These are phyloP conservation scores for Chinchilla lanigera DNA, from an alignment of 2,113 vertebrate species.

Conservation along the genomic window DNA sequence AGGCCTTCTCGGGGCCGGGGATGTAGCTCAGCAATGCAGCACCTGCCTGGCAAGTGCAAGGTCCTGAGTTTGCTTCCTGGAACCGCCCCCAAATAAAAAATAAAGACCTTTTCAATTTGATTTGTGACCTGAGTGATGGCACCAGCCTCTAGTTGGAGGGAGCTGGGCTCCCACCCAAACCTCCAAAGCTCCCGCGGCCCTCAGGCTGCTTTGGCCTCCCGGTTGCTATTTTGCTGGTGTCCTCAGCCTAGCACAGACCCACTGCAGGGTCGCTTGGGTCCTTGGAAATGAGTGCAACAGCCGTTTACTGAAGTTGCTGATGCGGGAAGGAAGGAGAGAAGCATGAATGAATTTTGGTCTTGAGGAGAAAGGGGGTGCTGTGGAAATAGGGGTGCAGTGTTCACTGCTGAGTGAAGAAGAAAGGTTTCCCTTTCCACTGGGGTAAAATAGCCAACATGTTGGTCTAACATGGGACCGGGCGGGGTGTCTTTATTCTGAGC, in stretches of 20 bases:
- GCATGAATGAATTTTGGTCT: neutral
- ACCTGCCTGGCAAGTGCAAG: too few relatives aligned
- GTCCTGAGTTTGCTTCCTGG: too few relatives aligned
- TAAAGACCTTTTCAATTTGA: neutral
- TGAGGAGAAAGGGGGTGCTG: neutral
- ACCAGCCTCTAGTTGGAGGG: neutral
- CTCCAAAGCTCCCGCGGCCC: neutral
- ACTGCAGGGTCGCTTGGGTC: neutral
- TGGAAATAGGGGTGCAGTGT: neutral
- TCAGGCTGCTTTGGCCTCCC: neutral
- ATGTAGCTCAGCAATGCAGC: too few relatives aligned
- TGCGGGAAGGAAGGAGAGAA: neutral
- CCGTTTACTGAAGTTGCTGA: neutral
- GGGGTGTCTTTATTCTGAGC: neutral
- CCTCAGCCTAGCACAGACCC: neutral
- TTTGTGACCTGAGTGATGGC: neutral
- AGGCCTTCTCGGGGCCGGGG: neutral
- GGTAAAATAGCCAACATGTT: neutral
- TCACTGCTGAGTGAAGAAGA: neutral
- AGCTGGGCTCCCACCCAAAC: neutral
- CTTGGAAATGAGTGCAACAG: neutral
- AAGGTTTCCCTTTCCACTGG: neutral
- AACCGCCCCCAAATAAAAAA: too few relatives aligned
- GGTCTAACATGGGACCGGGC: neutral
- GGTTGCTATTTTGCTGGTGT: neutral